Percentiles rank a stretch among this genome's conserved stretches.
Conservation (phyloP, 1,140 invertebrate genomes). For the Pinna nobilis region DNA sequence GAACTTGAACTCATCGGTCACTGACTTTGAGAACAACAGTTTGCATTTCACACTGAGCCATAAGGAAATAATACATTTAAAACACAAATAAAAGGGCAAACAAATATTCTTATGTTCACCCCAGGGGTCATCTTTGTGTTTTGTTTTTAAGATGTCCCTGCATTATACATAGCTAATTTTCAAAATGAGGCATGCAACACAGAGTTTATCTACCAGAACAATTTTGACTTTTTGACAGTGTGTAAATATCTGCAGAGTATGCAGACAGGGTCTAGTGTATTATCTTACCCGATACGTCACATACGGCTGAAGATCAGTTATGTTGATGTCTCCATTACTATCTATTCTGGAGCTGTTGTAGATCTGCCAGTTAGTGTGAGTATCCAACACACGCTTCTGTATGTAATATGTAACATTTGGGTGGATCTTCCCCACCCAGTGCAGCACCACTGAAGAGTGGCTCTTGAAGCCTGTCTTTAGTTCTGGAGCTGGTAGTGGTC, state of each 20-base stretch:
- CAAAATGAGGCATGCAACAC: too few species aligned
- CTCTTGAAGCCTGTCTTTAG: slow-evolving; percentile 85
- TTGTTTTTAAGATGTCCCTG: too few species aligned
- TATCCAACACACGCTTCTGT: slow-evolving; percentile 85
- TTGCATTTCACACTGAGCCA: too few species aligned
- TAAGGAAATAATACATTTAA: too few species aligned
- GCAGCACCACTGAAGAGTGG: slow-evolving; percentile 84
- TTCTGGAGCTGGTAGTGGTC: slow-evolving; percentile 83
- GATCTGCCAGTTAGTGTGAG: slow-evolving; percentile 83
- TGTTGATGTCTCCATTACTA: slow-evolving; percentile 80
- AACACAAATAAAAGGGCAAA: too few species aligned
- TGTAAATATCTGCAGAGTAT: background rate
- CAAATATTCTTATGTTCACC: too few species aligned
- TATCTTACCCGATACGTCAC: slow-evolving; percentile 90
- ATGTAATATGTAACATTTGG: slow-evolving; percentile 83
- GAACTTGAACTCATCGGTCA: too few species aligned
- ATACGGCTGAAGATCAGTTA: slow-evolving; percentile 88
- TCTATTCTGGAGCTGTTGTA: slow-evolving; percentile 82
- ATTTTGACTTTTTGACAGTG: too few species aligned
- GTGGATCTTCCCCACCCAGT: slow-evolving; percentile 82
- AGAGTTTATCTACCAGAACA: too few species aligned
- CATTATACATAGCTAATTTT: too few species aligned
- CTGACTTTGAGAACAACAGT: too few species aligned
- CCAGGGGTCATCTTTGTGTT: too few species aligned
- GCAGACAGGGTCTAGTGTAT: background rate